A percentile compares a stretch with the other conserved stretches of the same genome.
These are phyloP conservation scores for Antigone vipio DNA, from an alignment of 2,113 vertebrate genomes.

Conservation along the genomic window DNA sequence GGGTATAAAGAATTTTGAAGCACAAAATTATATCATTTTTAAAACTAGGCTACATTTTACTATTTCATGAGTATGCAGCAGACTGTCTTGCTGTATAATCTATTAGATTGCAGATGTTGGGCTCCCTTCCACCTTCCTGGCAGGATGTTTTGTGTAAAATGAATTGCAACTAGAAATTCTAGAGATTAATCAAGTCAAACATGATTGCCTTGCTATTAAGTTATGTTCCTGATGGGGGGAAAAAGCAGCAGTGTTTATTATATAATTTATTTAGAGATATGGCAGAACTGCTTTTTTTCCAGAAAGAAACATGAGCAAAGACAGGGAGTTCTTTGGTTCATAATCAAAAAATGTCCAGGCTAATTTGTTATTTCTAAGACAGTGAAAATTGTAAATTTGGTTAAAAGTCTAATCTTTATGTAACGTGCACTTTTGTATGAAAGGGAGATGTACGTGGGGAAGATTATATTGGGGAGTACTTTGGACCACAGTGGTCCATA, in stretches of 20 bases:
- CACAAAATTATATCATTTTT: not conserved
- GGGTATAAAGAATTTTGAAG: not conserved
- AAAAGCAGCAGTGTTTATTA: not conserved
- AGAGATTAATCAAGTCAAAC: not conserved
- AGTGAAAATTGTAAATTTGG: not conserved
- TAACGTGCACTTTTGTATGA: not conserved
- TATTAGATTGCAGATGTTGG: not conserved
- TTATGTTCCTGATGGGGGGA: not conserved
- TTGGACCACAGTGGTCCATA: not conserved
- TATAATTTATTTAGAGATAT: not conserved
- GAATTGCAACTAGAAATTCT: not conserved
- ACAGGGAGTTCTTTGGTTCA: not conserved
- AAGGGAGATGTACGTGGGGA: not conserved
- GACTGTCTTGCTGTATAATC: not conserved
- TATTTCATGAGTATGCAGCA: not conserved
- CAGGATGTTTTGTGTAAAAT: conserved; percentile 20
- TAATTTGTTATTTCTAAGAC: not conserved
- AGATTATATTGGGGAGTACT: not conserved
- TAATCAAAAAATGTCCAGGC: not conserved
- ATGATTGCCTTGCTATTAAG: not conserved
- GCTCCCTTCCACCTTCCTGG: not conserved
- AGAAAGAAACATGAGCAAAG: not conserved
- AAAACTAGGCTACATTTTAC: not conserved
- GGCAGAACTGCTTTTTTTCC: not conserved
- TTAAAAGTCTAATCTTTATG: not conserved